Base-by-base conservation (phyloP, 2,888 invertebrate genomes). In the Cactoblastis cactorum region DNA sequence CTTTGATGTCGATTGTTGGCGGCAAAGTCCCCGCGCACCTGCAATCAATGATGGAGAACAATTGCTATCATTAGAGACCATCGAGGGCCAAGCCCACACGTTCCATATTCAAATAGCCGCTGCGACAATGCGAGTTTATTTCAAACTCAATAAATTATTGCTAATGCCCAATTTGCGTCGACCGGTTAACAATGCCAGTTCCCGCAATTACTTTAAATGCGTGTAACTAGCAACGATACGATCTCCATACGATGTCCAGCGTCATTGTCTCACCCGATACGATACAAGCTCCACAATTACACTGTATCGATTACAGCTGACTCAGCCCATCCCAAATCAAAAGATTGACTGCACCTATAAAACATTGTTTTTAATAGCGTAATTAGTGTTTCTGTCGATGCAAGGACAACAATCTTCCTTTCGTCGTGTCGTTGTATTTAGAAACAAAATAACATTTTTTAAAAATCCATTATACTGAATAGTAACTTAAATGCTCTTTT, bases 151-250 rank as follows among this genome's bases (percentile, higher is more conserved):
- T 89, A 88, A 85, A 88, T 88, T 89, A 89, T 87, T 68, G 83
- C 83, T 84, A 88, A 89, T 87, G 85, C 88, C 84, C 87, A 88
- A 88, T 88, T 88, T 88, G 88, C 83, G 86, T 85, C 85, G 76
- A 76, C 74, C 74, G 77, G 81, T 72, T 83, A 86, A 89, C 89
- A 89, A 89, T 89, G 81, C 80, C 79, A 65, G 84, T 87, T 88
- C 87, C 86, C 88, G 86, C 85, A 87, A 89, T 89, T 88, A 89
- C 86, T 87, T 43, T 87, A 87, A 89, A 89, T 83, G 83, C 83
- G 77, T 86, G 87, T 88, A 86, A 84, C 83, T 81, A 76, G 76
- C 73, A 74, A 71, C 75, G 88, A 89, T 89, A 88, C 82, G 77
- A 88, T 87, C 87, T 78, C 71, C 63, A 71, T 66, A 68, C 64